Evolutionary conservation across 1,140 invertebrate genomes (phyloP), one percentile per base, ranked within the genome.

Genomic region (Diabrotica virgifera): DNA sequence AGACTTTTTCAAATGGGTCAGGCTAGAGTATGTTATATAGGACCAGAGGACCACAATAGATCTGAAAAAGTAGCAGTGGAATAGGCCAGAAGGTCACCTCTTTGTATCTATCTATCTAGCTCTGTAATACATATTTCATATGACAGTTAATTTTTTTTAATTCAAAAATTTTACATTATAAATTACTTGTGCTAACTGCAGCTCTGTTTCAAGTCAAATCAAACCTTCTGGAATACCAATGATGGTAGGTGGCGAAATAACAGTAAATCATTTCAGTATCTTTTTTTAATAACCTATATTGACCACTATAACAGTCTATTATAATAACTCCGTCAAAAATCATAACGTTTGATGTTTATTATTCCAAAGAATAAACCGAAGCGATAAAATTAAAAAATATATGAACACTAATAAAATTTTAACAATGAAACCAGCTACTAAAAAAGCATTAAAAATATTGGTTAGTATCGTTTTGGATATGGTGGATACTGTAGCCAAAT

Each of bases 301-400:
- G 58, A 59, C 58, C 58, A 50, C 12, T 59, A 50, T 59, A 50
- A 35, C 13, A 14, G 58, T 59, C 58, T 35, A 50, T 59, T 50
- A 59, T 59, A 59, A 59, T 59, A 59, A 59, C 58, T 59, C 58
- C 58, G 36, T 59, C 58, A 59, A 59, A 51, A 59, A 59, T 59
- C 36, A 51, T 59, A 59, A 59, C 35, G 40, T 59, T 59, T 13
- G 37, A 59, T 59, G 58, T 59, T 59, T 59, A 59, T 59, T 36
- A 59, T 59, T 59, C 46, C 36, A 13, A 13, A 59, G 58, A 50
- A 59, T 59, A 46, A 59, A 59, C 37, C 58, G 13, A 59, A 35
- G 46, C 38, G 38, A 37, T 59, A 50, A 59, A 59, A 59, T 59
- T 51, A 14, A 59, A 12, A 59, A 59, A 59, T 59, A 59, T 59